phyloP scores from a whole-genome alignment of 1,140 invertebrate species.

The Musca vetustissima region DNA sequence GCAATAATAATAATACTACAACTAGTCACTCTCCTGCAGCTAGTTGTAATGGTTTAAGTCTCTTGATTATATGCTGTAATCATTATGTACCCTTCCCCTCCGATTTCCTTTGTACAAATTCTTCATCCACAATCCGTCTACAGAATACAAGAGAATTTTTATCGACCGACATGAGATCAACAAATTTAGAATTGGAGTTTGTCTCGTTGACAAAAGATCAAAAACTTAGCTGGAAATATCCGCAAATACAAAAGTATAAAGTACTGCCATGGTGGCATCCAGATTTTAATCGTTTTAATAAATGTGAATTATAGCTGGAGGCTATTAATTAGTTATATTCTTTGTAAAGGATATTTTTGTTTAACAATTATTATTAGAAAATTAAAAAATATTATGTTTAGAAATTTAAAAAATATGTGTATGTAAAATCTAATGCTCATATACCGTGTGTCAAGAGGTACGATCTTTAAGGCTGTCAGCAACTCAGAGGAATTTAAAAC shows the following conservation, averaged over 20 bases:
- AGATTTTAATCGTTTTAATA: constrained; percentile 41
- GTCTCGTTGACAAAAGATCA: constrained; percentile 27
- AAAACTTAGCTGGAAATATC: constrained; percentile 41
- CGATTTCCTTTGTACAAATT: constrained; percentile 33
- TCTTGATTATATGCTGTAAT: constrained; percentile 37
- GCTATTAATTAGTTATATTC: too few species aligned
- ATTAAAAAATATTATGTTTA: too few species aligned
- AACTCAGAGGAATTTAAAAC: too few species aligned
- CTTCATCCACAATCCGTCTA: constrained; percentile 32
- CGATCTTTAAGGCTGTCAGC: too few species aligned
- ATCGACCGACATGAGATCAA: constrained; percentile 43
- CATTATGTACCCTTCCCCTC: constrained; percentile 40
- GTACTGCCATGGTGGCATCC: constrained; percentile 52
- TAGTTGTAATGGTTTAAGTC: constrained; percentile 35
- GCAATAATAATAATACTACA: neutral
- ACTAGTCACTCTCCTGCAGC: neutral
- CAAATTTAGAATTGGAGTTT: constrained; percentile 47
- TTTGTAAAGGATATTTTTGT: too few species aligned
- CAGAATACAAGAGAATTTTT: constrained; percentile 39
- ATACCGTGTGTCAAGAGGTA: too few species aligned
- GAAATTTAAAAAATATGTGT: too few species aligned
- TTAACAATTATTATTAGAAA: too few species aligned
- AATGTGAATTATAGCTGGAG: constrained; percentile 28
- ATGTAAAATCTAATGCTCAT: too few species aligned
- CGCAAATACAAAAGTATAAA: constrained; percentile 38